Conservation (phyloP, 2,797 vertebrate genomes). For the Arremon brunneinucha region DNA sequence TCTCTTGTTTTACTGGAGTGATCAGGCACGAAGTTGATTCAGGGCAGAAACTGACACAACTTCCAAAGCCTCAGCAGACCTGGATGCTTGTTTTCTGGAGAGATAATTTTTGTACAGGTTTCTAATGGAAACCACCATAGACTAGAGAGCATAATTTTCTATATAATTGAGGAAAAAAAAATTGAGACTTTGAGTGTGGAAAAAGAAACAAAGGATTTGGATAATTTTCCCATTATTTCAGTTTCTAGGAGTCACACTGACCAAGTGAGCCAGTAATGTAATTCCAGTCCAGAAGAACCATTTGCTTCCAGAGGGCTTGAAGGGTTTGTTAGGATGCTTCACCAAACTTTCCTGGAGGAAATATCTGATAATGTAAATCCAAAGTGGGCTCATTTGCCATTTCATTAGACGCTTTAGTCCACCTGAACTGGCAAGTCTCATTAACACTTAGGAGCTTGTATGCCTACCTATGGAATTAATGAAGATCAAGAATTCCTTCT, state of each 20-base stretch:
- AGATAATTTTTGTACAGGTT: neutral
- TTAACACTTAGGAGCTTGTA: neutral
- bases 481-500: neutral
- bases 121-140: neutral
- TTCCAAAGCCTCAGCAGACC: neutral
- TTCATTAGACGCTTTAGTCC: neutral
- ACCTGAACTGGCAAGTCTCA: neutral
- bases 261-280: neutral
- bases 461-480: neutral
- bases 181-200: neutral
- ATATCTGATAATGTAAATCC: neutral
- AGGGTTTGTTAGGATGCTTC: neutral
- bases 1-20: neutral
- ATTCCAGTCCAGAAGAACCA: neutral
- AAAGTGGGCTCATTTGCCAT: neutral
- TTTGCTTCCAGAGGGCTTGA: neutral
- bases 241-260: neutral
- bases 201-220: neutral
- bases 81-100: neutral
- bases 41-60: neutral
- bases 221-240: neutral
- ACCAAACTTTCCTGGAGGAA: neutral
- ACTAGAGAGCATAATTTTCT: neutral
- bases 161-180: neutral
- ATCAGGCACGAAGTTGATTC: neutral